Evolutionary conservation across 2,113 vertebrate species (phyloP), one percentile per base, ranked within the genome.

Genomic region (Hydrochoerus hydrochaeris): DNA sequence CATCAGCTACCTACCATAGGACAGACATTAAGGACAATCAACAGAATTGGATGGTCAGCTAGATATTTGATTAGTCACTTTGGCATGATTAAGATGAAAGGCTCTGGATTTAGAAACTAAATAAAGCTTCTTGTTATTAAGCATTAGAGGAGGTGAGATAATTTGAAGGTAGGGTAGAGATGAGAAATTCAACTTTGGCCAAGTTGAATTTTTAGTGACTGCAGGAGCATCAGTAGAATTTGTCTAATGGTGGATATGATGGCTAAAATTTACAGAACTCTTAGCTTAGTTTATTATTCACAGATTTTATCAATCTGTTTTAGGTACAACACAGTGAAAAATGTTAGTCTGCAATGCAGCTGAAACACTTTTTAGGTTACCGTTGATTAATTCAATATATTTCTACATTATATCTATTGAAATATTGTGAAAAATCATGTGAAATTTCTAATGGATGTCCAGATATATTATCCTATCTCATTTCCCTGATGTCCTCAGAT

Each of bases 391-490:
- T 69, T 35, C 65, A 93, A 89, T 28, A 32, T 60, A n/a, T 38
- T 85, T 94, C 75, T 91, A 1, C 65, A 60, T 78, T 90, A 81
- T 65, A 78, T 46, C n/a, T 38, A 83, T 71, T 90, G 19, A 2
- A 20, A 67, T 38, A 73, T 19, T 35, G 35, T 71, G 92, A 77
- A 71, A 82, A 85, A 94, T 78, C 38, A 92, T 85, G 46, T 82
- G 69, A 93, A 38, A 90, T 97, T 93, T 92, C 81, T 87, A 85
- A 90, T 80, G 75, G 44, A 96, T 63, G 28, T 65, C 77, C 85
- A 96, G 65, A 88, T 85, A 41, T 73, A 92, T 94, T 95, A 95
- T 82, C 95, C 84, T 87, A 3, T 95, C 63, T 90, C 41, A 93
- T 92, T 97, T 95, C 58, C 67, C 35, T 94, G 54, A 88, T 88